These are phyloP conservation scores for Leptocoma aspasia DNA, from an alignment of 2,113 vertebrate genomes.

Conservation along the genomic window DNA sequence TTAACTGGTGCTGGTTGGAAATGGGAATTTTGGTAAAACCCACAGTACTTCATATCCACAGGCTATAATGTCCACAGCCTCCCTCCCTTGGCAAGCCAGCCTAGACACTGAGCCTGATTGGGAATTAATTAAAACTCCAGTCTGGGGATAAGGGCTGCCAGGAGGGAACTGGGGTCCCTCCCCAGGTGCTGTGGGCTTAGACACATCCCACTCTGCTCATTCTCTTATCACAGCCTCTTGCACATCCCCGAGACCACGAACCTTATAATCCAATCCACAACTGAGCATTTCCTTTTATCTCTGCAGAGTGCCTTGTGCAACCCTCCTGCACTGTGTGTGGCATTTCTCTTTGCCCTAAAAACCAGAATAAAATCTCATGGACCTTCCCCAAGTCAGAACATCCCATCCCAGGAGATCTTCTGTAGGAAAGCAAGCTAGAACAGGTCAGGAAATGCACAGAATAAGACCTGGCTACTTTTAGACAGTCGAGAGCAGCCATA, in stretches of 20 bases:
- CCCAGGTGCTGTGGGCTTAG: rapidly evolving
- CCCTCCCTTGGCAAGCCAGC: not conserved
- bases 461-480: not conserved
- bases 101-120: not conserved
- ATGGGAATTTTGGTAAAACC: not conserved
- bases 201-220: not conserved
- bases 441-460: not conserved
- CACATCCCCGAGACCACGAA: not conserved
- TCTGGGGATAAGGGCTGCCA: not conserved
- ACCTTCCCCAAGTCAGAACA: not conserved
- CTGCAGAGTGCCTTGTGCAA: not conserved
- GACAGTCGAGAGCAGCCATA: rapidly evolving
- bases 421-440: not conserved
- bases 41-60: not conserved
- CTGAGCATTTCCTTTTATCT: not conserved
- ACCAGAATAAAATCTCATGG: not conserved
- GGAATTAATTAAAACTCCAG: not conserved
- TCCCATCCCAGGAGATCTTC: not conserved
- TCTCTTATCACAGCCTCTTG: not conserved
- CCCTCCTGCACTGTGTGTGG: rapidly evolving
- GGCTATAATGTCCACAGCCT: rapidly evolving
- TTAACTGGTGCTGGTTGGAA: not conserved
- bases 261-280: not conserved
- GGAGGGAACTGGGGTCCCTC: not conserved
- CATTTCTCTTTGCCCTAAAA: not conserved